These are phyloP conservation scores for Geopemphigus sp. DNA, from an alignment of 1,140 invertebrate genomes.

Conservation along the genomic window DNA sequence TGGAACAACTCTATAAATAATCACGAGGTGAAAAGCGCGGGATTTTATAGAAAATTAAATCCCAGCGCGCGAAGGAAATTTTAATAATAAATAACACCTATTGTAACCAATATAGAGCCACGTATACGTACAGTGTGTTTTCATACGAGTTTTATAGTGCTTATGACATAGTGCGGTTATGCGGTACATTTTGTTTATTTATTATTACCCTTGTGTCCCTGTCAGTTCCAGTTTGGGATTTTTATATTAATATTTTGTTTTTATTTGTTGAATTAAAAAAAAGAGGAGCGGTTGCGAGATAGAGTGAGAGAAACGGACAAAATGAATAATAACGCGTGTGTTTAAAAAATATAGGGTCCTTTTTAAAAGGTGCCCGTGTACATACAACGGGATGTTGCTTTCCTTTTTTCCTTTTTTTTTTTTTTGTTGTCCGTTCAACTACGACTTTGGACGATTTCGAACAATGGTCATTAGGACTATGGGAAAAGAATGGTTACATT, in stretches of 20 bases:
- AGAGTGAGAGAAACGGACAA: constrained; percentile 14
- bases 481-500: constrained; percentile 25
- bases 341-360: constrained; percentile 34
- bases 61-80: not conserved
- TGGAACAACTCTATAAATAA: not conserved
- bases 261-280: constrained; percentile 43
- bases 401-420: constrained; percentile 20
- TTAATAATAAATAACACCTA: constrained; percentile 29
- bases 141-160: constrained; percentile 27
- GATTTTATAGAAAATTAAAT: constrained; percentile 26
- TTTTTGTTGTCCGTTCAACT: not conserved
- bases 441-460: constrained; percentile 29
- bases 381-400: constrained; percentile 31
- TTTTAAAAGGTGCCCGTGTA: constrained; percentile 24
- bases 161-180: constrained; percentile 40
- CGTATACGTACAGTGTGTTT: not conserved
- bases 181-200: constrained; percentile 41
- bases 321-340: constrained; percentile 24
- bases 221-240: constrained; percentile 48
- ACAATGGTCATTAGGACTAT: constrained; percentile 41
- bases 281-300: not conserved
- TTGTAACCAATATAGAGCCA: constrained; percentile 21
- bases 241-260: constrained; percentile 44
- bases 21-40: not conserved
- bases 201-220: constrained; percentile 45